These are phyloP conservation scores for Piaya cayana DNA, from an alignment of 2,113 vertebrate genomes.

Conservation along the genomic window DNA sequence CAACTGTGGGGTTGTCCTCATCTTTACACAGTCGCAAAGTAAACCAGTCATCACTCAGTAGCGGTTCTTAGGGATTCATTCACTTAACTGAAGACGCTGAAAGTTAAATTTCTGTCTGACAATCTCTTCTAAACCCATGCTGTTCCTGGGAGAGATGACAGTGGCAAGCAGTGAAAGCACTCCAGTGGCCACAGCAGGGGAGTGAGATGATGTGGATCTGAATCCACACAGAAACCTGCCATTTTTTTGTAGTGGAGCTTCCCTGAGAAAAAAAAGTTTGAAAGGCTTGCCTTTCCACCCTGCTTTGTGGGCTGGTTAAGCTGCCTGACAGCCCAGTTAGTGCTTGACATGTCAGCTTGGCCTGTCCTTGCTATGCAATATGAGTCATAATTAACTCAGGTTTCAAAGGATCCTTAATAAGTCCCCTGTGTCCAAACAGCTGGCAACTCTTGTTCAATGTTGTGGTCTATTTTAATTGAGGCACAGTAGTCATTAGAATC, in stretches of 20 bases:
- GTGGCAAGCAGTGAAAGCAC: background rate
- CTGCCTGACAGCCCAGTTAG: background rate
- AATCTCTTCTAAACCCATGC: background rate
- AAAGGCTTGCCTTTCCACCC: no score
- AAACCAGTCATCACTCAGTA: background rate
- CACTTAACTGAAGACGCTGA: background rate
- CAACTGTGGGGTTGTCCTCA: background rate
- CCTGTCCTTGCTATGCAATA: background rate
- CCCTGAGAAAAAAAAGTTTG: background rate
- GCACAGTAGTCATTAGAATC: background rate
- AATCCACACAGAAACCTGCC: background rate
- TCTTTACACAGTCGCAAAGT: background rate
- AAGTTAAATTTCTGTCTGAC: background rate
- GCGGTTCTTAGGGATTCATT: background rate
- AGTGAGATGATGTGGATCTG: background rate
- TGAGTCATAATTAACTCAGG: background rate
- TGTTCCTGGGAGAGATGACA: background rate
- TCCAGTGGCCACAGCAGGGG: rapidly evolving
- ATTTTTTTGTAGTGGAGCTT: background rate
- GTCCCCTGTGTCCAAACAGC: background rate
- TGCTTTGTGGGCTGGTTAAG: background rate
- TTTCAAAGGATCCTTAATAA: background rate
- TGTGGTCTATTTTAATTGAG: background rate
- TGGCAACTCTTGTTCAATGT: background rate
- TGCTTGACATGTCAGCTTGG: background rate